Conservation (phyloP, 2,113 vertebrate species). For the Marcusenius ussheri region DNA sequence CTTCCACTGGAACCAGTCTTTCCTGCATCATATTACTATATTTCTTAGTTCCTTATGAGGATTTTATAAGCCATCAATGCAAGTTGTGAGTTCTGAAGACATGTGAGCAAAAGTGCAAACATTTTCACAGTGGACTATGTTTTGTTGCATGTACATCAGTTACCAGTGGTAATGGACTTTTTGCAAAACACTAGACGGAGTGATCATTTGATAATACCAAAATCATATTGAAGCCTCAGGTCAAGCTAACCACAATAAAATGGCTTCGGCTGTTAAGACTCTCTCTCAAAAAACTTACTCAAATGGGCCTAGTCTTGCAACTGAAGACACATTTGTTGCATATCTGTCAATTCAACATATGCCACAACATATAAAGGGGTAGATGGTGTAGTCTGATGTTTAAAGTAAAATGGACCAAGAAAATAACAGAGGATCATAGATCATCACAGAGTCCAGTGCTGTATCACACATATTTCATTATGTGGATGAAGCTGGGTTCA, state of each 20-base stretch:
- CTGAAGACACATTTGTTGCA: neutral
- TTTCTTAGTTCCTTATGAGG: neutral
- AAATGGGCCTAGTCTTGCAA: neutral
- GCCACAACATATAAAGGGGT: neutral
- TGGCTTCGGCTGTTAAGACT: neutral
- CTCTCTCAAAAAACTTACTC: neutral
- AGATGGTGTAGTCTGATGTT: neutral
- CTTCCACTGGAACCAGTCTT: conserved; percentile 6
- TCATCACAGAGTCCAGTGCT: neutral
- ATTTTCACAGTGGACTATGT: neutral
- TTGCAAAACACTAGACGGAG: neutral
- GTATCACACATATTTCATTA: neutral
- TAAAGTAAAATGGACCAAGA: neutral
- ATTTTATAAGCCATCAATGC: neutral
- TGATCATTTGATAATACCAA: neutral
- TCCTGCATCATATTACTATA: neutral
- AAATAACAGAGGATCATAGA: neutral
- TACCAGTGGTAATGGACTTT: neutral
- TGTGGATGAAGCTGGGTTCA: neutral
- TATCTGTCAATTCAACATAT: neutral
- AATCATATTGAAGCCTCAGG: neutral
- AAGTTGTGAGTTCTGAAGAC: neutral
- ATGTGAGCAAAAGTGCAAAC: neutral
- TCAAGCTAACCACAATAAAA: neutral
- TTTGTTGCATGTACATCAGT: neutral